Percentiles rank a stretch among this genome's conserved stretches.
These are phyloP conservation scores for Taenioides sp. DNA, from an alignment of 2,797 vertebrate species.

Conservation along the genomic window DNA sequence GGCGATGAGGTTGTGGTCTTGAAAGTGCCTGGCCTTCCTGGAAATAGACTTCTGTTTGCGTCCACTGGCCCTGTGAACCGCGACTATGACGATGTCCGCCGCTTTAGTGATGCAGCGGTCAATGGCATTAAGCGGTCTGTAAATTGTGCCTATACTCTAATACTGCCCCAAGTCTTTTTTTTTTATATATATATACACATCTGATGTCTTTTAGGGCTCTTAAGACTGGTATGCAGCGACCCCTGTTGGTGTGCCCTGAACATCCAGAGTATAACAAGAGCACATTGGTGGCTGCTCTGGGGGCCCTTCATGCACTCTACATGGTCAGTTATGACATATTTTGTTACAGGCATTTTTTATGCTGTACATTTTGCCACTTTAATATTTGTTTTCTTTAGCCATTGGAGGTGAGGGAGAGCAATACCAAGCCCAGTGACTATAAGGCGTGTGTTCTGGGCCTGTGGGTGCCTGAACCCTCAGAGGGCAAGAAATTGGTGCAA, in stretches of 20 bases:
- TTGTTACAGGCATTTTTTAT: background rate
- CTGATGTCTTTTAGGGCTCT: constrained; percentile 65
- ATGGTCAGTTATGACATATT: constrained; percentile 64
- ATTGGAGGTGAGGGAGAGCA: constrained; percentile 76
- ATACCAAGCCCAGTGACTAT: constrained; percentile 46
- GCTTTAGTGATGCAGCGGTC: constrained; percentile 78
- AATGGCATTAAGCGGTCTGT: constrained; percentile 77
- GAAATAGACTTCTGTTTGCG: constrained; percentile 79
- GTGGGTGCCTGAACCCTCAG: constrained; percentile 62
- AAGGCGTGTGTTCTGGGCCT: constrained; percentile 78
- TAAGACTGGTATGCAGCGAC: constrained; percentile 80
- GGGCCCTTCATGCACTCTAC: constrained; percentile 81
- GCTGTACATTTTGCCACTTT: background rate
- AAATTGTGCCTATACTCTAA: background rate
- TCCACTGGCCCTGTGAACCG: constrained; percentile 81
- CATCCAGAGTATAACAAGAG: constrained; percentile 70
- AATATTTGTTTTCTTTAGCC: constrained; percentile 60
- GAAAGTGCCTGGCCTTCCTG: constrained; percentile 75
- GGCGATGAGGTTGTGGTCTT: constrained; percentile 75
- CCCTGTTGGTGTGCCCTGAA: constrained; percentile 79
- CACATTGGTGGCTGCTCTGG: constrained; percentile 72
- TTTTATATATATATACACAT: background rate
- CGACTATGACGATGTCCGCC: constrained; percentile 80
- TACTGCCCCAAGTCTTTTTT: background rate
- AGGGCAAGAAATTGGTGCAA: constrained; percentile 59